Evolutionary conservation across 2,113 vertebrate genomes (phyloP).

Genomic region (Phyllopteryx taeniolatus): DNA sequence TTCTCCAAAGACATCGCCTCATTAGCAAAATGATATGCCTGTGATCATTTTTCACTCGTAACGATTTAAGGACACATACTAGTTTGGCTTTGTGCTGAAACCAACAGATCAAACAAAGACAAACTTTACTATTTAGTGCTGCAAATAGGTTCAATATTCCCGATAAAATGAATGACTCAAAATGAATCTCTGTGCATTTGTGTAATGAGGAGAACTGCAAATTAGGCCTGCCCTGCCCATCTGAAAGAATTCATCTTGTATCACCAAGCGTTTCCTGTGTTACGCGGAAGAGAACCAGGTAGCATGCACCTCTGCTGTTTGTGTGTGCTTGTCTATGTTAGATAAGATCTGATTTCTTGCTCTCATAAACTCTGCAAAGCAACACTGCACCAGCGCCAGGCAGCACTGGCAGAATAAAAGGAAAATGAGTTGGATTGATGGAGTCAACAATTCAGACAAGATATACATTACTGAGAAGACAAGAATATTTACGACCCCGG

Average conservation of each 20-base stretch:
- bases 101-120: constrained; percentile 19
- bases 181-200: too few relatives aligned
- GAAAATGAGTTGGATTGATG: constrained; percentile 34
- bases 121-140: constrained; percentile 9
- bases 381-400: not conserved
- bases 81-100: constrained; percentile 18
- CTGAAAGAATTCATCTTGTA: not conserved
- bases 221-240: constrained; percentile 24
- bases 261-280: not conserved
- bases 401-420: constrained; percentile 34
- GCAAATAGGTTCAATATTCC: not conserved
- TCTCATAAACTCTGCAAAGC: constrained; percentile 46
- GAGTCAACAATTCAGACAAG: constrained; percentile 24
- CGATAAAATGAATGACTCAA: not conserved
- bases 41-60: constrained; percentile 55
- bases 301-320: constrained; percentile 35
- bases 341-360: constrained; percentile 61
- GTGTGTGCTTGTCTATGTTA: constrained; percentile 40
- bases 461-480: constrained; percentile 30
- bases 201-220: not conserved
- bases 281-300: constrained; percentile 10
- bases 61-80: constrained; percentile 40
- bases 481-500: constrained; percentile 28
- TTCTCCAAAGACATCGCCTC: constrained; percentile 60
- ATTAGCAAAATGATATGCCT: constrained; percentile 59